Percentiles rank a stretch among this genome's conserved stretches.
Conservation (phyloP, 2,113 vertebrate genomes). For the Psophia crepitans region DNA sequence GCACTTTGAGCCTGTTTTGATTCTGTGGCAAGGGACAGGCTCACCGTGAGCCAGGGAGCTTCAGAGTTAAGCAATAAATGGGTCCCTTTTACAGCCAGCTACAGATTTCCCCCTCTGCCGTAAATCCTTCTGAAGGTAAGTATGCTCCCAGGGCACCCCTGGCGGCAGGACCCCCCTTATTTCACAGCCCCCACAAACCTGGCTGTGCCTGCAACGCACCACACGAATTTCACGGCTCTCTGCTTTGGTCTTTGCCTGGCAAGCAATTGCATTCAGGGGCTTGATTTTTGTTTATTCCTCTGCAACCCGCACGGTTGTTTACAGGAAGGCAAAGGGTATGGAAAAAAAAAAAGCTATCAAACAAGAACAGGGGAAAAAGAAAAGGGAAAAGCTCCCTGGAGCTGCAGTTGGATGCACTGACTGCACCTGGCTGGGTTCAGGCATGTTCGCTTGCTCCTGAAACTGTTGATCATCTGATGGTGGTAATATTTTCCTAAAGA, state of each 20-base stretch:
- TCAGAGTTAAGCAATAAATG: not conserved
- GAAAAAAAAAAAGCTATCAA: not conserved
- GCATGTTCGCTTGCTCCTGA: not conserved
- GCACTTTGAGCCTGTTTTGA: not conserved
- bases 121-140: not conserved
- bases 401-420: not conserved
- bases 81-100: not conserved
- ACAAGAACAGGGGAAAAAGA: not conserved
- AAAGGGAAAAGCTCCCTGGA: not conserved
- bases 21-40: fast-evolving
- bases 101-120: not conserved
- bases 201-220: fast-evolving
- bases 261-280: not conserved
- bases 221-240: not conserved
- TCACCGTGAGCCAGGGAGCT: not conserved
- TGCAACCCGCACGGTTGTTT: not conserved
- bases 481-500: not conserved
- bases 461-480: not conserved
- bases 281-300: not conserved
- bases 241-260: not conserved
- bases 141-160: not conserved
- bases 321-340: not conserved
- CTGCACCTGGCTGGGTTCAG: not conserved
- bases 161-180: fast-evolving
- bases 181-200: not conserved